A percentile compares a stretch with the other conserved stretches of the same genome.
phyloP scores from a whole-genome alignment of 1,140 invertebrate species.

The Steinernema feltiae region DNA sequence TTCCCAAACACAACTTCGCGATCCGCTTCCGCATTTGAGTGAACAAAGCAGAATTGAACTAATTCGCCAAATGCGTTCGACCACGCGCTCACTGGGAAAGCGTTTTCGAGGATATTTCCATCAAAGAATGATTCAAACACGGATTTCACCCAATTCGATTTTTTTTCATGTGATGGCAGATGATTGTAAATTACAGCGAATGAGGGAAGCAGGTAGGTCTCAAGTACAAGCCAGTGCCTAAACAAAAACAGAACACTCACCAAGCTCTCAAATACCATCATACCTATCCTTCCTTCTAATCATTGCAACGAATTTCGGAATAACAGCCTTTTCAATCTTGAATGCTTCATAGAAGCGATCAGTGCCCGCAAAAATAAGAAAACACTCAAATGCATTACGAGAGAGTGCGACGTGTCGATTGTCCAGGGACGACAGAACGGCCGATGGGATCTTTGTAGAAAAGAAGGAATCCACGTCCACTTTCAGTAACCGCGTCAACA shows the following conservation, averaged over 20 bases:
- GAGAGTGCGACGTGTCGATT: neutral
- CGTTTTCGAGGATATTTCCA: neutral
- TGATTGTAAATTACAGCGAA: slow-evolving; percentile 1
- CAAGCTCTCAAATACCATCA: no score
- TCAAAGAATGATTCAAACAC: slow-evolving; percentile 4
- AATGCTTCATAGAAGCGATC: neutral
- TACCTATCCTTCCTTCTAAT: slow-evolving; percentile 11
- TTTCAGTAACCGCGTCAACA: neutral
- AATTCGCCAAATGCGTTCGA: neutral
- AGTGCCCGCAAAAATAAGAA: neutral
- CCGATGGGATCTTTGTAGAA: neutral
- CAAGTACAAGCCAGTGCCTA: neutral
- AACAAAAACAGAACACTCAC: no score
- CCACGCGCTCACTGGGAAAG: neutral
- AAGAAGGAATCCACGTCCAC: neutral
- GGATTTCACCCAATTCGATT: neutral
- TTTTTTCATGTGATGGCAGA: neutral
- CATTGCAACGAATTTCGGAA: slow-evolving; percentile 4
- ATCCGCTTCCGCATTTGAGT: neutral
- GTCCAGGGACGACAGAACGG: slow-evolving; percentile 2
- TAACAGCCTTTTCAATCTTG: slow-evolving; percentile 4
- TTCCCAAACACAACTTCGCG: neutral
- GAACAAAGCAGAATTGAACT: neutral
- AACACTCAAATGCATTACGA: neutral
- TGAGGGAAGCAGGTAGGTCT: neutral